Evolutionary conservation across 1,140 invertebrate genomes (phyloP), one percentile per base, ranked within the genome.

Genomic region (Kradibia gibbosae): DNA sequence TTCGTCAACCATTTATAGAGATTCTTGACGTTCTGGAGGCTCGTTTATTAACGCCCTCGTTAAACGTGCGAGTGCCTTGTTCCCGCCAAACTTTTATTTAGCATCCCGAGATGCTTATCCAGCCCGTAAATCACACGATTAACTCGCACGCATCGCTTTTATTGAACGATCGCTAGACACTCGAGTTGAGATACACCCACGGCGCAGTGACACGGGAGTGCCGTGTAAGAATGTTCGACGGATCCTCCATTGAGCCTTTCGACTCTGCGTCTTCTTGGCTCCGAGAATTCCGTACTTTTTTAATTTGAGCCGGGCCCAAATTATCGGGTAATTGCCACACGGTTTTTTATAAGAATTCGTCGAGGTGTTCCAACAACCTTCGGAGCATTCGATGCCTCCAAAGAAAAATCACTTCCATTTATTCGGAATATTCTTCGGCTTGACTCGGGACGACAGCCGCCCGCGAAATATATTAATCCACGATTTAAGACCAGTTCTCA

Each of bases 1-100:
- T 53, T 20, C 50, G 10, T 22, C 50, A n/a, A n/a, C n/a, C n/a
- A n/a, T n/a, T n/a, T n/a, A n/a, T n/a, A n/a, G n/a, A n/a, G n/a
- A n/a, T n/a, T n/a, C n/a, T n/a, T n/a, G n/a, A n/a, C n/a, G n/a
- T n/a, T n/a, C 50, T 53, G 5, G 20, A 4, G 50, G 10, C 55
- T 28, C 11, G n/a, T 60, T 60, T 60, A 60, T 60, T 60, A 60
- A 60, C 55, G 55, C 62, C 62, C 34, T 67, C 62, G 34, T 39
- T 39, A n/a, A 67, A n/a, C 3, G 5, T 22, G 36, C 20, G 31
- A 25, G 71, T 53, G 17, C 10, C 22, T 0, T 10, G 39, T 71
- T 3, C 10, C 22, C 0, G 11, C 45, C 25, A 34, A 42, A 74
- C 17, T 31, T 74, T 74, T 50, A 74, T 55, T 73, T 28, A 31